Evolutionary conservation across 2,113 vertebrate species (phyloP), one percentile per base, ranked within the genome.

Genomic region (Neolamprologus brichardi): DNA sequence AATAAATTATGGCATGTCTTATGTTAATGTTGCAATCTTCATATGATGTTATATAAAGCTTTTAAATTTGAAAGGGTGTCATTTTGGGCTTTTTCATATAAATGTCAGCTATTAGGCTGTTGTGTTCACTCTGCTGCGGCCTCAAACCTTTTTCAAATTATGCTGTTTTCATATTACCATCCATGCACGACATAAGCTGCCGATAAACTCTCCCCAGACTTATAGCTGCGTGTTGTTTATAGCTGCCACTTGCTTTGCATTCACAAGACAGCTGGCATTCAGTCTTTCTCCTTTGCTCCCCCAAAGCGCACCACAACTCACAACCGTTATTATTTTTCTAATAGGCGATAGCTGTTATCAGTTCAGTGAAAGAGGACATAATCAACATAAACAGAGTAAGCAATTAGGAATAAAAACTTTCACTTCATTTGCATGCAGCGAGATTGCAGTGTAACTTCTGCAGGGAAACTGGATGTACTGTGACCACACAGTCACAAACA

Each of bases 381-480:
- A 92, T 93, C 93, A 94, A 88, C 88, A 90, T 92, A 93, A 94
- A 94, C 83, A 90, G 83, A 83, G 86, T 92, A 91, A 83, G 84
- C 87, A 93, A 87, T 92, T 92, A 91, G 79, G 84, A 91, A 87
- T 84, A 91, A 92, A 64, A 91, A 88, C 75, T 83, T 93, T 87
- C 20, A 8, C 77, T 88, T 89, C 30, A 91, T 93, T 87, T 88
- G 60, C 72, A 89, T 86, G 70, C 64, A 8, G 77, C 9, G 7
- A 10, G 86, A 34, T 28, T 75, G 14, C 32, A 30, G 49, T 17
- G 12, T 56, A 49, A 49, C 64, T 51, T 89, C 23, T 77, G 20
- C 39, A 39, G 25, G 49, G 23, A 72, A 58, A 32, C 25, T 52
- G 39, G 54, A 54, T 83, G 51, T 3, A 39, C 70, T 56, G 17